Evolutionary conservation across 2,113 vertebrate genomes (phyloP).

Genomic region (Ifrita kowaldi): DNA sequence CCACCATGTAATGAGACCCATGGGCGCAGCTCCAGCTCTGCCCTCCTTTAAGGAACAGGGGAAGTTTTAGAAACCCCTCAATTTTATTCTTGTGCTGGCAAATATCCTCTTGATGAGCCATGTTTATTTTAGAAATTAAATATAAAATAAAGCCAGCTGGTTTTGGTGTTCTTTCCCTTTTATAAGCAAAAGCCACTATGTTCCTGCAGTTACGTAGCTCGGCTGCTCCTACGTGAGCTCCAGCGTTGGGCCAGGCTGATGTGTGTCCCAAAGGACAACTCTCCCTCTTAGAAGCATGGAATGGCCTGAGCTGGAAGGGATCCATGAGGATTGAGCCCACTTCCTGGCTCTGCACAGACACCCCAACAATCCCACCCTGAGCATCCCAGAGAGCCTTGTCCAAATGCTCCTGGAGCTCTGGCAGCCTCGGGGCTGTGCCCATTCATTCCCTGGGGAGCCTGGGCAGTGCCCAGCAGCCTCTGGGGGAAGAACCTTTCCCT

Average conservation of each 20-base stretch:
- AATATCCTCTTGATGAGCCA: background rate
- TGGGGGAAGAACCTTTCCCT: background rate
- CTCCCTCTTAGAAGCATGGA: background rate
- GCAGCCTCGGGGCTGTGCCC: accelerated
- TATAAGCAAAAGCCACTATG: background rate
- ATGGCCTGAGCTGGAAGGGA: background rate
- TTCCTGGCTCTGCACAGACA: background rate
- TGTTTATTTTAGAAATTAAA: background rate
- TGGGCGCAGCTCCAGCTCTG: background rate
- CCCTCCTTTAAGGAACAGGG: background rate
- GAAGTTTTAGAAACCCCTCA: background rate
- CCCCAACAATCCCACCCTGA: background rate
- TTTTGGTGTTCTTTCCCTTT: background rate
- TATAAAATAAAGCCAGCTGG: background rate
- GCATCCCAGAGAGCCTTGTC: accelerated
- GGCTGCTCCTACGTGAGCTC: background rate
- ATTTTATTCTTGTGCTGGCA: background rate
- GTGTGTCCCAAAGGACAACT: background rate
- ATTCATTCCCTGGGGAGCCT: background rate
- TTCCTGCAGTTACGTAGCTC: background rate
- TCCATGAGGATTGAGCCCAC: background rate
- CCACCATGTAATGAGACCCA: background rate
- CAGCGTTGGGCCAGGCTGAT: accelerated
- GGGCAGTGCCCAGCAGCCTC: background rate
- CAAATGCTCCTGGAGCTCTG: background rate